A percentile compares a stretch with the other conserved stretches of the same genome.
These are phyloP conservation scores for Pterois miles DNA, from an alignment of 2,797 vertebrate species.

Conservation along the genomic window DNA sequence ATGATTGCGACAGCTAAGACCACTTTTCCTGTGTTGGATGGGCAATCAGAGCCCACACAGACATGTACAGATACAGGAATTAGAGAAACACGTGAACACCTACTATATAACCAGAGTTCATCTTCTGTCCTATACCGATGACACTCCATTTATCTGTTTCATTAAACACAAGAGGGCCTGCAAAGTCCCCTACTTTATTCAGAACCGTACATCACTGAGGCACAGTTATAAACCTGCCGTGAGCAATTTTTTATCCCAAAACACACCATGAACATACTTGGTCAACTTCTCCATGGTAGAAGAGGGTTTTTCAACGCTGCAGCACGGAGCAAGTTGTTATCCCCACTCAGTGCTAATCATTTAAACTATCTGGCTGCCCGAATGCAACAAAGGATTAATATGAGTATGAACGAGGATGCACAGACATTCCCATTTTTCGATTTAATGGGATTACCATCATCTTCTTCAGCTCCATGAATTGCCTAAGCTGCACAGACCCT, in stretches of 20 bases:
- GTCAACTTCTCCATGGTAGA: constrained; percentile 26
- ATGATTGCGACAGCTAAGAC: constrained; percentile 35
- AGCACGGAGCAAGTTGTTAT: constrained; percentile 33
- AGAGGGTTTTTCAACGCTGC: constrained; percentile 32
- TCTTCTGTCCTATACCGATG: constrained; percentile 25
- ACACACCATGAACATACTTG: constrained; percentile 35
- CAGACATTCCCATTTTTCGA: constrained; percentile 58
- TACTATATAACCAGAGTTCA: constrained; percentile 43
- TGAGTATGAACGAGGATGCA: constrained; percentile 43
- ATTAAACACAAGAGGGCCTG: constrained; percentile 55
- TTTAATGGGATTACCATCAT: constrained; percentile 69
- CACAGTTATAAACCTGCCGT: constrained; percentile 37
- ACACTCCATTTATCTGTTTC: constrained; percentile 59
- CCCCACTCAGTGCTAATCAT: constrained; percentile 50
- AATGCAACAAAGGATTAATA: constrained; percentile 57
- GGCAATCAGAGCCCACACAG: constrained; percentile 17
- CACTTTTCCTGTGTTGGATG: constrained; percentile 19
- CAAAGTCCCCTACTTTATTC: constrained; percentile 58
- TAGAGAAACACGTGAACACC: constrained; percentile 30
- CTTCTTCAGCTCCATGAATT: constrained; percentile 50
- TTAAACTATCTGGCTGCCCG: constrained; percentile 57
- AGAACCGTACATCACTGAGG: constrained; percentile 39
- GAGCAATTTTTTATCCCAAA: background rate
- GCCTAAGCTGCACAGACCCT: constrained; percentile 35
- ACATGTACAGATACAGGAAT: constrained; percentile 22